These are phyloP conservation scores for Neocrepidodera transversa DNA, from an alignment of 2,888 invertebrate genomes.

Conservation along the genomic window DNA sequence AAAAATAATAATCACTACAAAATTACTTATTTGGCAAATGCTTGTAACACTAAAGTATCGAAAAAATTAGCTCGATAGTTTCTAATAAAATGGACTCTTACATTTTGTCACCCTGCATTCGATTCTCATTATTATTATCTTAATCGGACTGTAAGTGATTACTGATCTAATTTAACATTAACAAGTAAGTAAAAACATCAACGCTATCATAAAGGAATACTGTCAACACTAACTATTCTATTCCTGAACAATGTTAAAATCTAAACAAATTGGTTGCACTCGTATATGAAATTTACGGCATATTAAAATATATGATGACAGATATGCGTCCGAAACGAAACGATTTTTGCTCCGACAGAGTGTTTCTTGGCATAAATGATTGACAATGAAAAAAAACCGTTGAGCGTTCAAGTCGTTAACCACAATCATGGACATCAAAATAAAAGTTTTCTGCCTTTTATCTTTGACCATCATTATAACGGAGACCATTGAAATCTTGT, in stretches of 20 bases:
- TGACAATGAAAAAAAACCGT: slow-evolving; percentile 23
- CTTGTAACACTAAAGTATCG: too few relatives aligned
- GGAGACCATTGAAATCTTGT: background rate
- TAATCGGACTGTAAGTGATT: too few relatives aligned
- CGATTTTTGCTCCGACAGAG: slow-evolving; percentile 20
- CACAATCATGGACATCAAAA: slow-evolving; percentile 28
- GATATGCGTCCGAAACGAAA: slow-evolving; percentile 12
- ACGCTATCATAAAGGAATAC: too few relatives aligned
- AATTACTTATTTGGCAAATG: too few relatives aligned
- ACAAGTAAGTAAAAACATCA: too few relatives aligned
- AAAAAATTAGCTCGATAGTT: too few relatives aligned
- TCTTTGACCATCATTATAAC: slow-evolving; percentile 23
- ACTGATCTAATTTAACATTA: too few relatives aligned
- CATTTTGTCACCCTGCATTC: too few relatives aligned
- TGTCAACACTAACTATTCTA: too few relatives aligned
- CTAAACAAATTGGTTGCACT: slow-evolving; percentile 12
- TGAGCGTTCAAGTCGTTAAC: slow-evolving; percentile 31
- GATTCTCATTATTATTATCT: too few relatives aligned
- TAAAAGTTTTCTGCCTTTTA: slow-evolving; percentile 27
- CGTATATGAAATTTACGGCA: slow-evolving; percentile 11
- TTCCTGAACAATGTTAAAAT: slow-evolving; percentile 4
- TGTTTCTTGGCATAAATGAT: slow-evolving; percentile 29
- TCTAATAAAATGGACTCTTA: too few relatives aligned
- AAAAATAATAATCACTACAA: too few relatives aligned
- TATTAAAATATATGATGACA: slow-evolving; percentile 16